A percentile compares a stretch with the other conserved stretches of the same genome.
phyloP scores from a whole-genome alignment of 2,113 vertebrate genomes.

The Thermophis baileyi region DNA sequence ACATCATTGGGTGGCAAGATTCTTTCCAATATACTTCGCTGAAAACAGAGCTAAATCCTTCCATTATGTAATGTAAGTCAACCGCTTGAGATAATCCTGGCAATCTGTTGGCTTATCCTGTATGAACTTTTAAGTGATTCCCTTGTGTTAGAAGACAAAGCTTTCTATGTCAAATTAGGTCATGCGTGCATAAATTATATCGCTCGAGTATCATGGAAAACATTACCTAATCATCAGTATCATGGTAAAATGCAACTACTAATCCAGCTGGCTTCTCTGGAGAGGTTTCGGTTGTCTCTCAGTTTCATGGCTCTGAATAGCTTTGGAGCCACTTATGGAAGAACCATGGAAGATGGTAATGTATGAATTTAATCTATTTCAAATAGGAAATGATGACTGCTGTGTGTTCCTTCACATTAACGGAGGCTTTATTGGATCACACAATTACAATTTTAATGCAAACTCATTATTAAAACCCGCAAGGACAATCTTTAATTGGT shows the following conservation, averaged over 20 bases:
- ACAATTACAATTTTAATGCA: background rate
- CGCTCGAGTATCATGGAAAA: background rate
- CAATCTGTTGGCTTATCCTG: background rate
- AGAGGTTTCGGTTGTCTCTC: background rate
- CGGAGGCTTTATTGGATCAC: background rate
- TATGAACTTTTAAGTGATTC: background rate
- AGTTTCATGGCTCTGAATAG: background rate
- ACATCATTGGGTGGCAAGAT: slow-evolving; percentile 10
- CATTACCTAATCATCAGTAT: background rate
- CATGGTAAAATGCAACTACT: background rate
- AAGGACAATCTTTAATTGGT: background rate
- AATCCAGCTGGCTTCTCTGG: background rate
- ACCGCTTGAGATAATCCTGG: background rate
- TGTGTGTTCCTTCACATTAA: background rate
- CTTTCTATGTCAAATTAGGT: background rate
- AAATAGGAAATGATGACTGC: background rate
- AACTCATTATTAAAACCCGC: background rate
- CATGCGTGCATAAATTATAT: background rate
- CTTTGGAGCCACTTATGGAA: background rate
- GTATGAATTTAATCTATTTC: background rate
- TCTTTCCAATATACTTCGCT: background rate
- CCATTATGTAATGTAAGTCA: background rate
- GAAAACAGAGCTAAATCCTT: background rate
- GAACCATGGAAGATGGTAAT: background rate
- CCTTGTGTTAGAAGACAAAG: background rate